phyloP scores from a whole-genome alignment of 1,140 invertebrate genomes.

The Pemphigus obesinymphae region DNA sequence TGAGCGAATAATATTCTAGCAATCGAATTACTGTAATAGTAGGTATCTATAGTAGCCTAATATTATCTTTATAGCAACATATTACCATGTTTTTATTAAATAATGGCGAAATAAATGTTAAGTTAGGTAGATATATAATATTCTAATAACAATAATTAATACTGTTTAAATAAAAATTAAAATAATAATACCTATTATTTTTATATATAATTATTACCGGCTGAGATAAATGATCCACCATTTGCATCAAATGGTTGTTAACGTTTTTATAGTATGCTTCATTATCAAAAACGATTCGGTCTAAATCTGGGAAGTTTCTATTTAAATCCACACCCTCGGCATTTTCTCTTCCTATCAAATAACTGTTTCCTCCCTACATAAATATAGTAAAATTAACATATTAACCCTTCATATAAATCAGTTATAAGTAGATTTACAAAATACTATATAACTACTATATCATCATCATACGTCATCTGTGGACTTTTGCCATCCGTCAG shows the following conservation, averaged over 20 bases:
- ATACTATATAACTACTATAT: too few relatives aligned
- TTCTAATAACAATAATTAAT: too few relatives aligned
- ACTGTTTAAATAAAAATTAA: background rate
- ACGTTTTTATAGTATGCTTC: conserved; percentile 58
- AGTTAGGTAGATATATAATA: too few relatives aligned
- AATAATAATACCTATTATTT: too few relatives aligned
- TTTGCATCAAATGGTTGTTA: conserved; percentile 66
- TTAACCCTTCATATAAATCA: background rate
- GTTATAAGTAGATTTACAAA: background rate
- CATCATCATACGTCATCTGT: conserved; percentile 50
- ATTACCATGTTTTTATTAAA: too few relatives aligned
- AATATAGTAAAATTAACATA: background rate
- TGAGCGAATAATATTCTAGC: too few relatives aligned
- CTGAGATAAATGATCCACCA: conserved; percentile 59
- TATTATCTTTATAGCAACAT: too few relatives aligned
- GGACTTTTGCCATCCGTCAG: conserved; percentile 88
- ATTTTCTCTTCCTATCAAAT: conserved; percentile 70
- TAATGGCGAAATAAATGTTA: too few relatives aligned
- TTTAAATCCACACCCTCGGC: conserved; percentile 84
- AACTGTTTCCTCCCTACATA: background rate
- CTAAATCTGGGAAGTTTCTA: conserved; percentile 95
- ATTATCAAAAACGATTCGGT: conserved; percentile 58
- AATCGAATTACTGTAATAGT: too few relatives aligned
- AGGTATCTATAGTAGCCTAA: too few relatives aligned
- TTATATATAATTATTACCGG: conserved; percentile 57